These are phyloP conservation scores for Folsomia manolachei DNA, from an alignment of 2,888 invertebrate genomes.

Conservation along the genomic window DNA sequence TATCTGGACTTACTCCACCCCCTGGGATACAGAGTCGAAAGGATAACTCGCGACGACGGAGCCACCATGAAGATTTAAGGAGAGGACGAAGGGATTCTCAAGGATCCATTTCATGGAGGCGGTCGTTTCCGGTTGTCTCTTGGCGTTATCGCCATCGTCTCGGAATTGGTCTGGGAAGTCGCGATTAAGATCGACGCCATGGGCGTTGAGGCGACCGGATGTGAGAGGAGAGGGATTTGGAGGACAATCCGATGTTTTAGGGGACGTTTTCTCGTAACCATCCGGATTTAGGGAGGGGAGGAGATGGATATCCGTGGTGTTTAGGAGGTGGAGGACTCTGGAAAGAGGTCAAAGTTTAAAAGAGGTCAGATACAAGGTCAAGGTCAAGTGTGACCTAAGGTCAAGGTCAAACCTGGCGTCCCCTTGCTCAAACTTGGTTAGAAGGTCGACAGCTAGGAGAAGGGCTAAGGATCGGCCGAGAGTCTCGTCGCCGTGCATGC, in stretches of 20 bases:
- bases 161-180: conserved; percentile 90
- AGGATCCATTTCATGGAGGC: conserved; percentile 87
- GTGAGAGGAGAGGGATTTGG: conserved; percentile 64
- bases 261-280: conserved; percentile 83
- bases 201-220: conserved; percentile 76
- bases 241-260: conserved; percentile 77
- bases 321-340: conserved; percentile 70
- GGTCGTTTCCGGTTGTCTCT: conserved; percentile 79
- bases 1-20: conserved; percentile 9
- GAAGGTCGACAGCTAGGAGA: conserved; percentile 77
- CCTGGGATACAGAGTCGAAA: conserved; percentile 62
- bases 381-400: no score
- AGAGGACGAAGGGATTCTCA: conserved; percentile 81
- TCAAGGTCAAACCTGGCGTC: conserved; percentile 25
- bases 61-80: conserved; percentile 93
- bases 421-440: conserved; percentile 55
- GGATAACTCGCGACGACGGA: conserved; percentile 97
- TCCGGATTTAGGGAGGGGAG: conserved; percentile 98
- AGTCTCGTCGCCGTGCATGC: conserved; percentile 95
- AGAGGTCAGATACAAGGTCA: no score
- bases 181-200: conserved; percentile 77
- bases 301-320: conserved; percentile 84
- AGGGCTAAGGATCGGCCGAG: conserved; percentile 80
- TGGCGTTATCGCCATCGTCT: conserved; percentile 53
- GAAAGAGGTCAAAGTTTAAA: neutral